Evolutionary conservation across 2,888 invertebrate genomes (phyloP).

Genomic region (Caenorhabditis sp.): DNA sequence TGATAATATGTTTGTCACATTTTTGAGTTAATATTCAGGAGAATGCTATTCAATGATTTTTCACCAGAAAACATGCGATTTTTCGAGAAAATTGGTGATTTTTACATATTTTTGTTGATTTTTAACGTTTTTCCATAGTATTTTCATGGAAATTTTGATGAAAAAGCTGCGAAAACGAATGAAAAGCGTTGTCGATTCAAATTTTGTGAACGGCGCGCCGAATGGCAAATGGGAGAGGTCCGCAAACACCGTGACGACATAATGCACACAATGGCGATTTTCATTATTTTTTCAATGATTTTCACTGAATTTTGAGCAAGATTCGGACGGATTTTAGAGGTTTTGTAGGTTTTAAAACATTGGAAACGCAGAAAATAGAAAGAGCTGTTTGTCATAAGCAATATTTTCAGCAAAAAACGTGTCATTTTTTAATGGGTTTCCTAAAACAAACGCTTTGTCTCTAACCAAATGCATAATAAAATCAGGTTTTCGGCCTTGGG

Average conservation of each 20-base stretch:
- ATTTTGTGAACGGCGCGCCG: constrained; percentile 34
- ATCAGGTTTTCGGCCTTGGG: constrained; percentile 6
- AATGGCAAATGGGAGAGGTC: not conserved
- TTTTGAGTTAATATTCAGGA: too few species aligned
- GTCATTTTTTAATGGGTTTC: not conserved
- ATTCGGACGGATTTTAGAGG: not conserved
- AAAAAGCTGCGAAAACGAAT: not conserved
- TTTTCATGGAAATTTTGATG: not conserved
- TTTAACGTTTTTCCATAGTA: too few species aligned
- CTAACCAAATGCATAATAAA: not conserved
- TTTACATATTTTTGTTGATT: not conserved
- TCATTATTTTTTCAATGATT: not conserved
- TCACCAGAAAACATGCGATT: not conserved
- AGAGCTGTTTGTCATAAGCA: too few species aligned
- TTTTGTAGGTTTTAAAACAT: not conserved
- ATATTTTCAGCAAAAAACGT: too few species aligned
- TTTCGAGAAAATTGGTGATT: not conserved
- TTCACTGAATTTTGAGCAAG: too few species aligned
- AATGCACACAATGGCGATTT: constrained; percentile 18
- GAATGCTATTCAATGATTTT: too few species aligned
- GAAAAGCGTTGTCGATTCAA: constrained; percentile 23
- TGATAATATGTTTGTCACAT: too few species aligned
- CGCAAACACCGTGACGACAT: constrained; percentile 43
- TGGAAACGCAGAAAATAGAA: too few species aligned
- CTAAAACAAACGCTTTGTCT: not conserved